phyloP scores from a whole-genome alignment of 2,113 vertebrate genomes.

The Poicephalus meyeri region DNA sequence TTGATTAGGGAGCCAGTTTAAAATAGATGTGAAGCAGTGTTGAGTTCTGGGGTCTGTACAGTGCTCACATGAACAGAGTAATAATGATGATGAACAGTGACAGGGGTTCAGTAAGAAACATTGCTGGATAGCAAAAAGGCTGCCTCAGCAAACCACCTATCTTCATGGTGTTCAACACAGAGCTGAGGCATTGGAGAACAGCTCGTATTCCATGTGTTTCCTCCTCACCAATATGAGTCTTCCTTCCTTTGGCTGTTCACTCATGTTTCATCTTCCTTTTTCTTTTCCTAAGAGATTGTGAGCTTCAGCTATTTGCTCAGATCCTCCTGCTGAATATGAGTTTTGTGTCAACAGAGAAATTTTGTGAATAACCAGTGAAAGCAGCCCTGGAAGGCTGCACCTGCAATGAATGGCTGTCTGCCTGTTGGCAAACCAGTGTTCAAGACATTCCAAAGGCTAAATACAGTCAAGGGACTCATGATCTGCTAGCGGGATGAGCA shows the following conservation, averaged over 20 bases:
- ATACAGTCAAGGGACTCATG: neutral
- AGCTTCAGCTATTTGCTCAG: neutral
- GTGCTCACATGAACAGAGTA: neutral
- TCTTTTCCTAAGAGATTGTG: neutral
- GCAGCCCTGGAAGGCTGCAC: neutral
- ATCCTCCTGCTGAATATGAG: neutral
- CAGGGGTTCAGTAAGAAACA: neutral
- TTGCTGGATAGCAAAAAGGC: neutral
- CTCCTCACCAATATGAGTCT: neutral
- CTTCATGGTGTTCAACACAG: neutral
- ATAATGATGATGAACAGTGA: no score
- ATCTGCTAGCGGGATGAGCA: neutral
- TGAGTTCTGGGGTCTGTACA: neutral
- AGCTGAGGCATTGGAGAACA: neutral
- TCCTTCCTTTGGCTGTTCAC: neutral
- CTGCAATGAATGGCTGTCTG: neutral
- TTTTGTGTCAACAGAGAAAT: neutral
- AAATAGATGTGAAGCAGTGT: neutral
- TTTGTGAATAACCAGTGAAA: neutral
- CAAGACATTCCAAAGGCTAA: neutral
- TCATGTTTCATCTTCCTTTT: neutral
- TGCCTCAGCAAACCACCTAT: neutral
- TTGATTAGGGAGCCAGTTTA: neutral
- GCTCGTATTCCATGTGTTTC: fast-evolving
- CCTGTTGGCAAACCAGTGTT: neutral